Evolutionary conservation across 1,140 invertebrate species (phyloP).

Genomic region (Drosophila rufa): DNA sequence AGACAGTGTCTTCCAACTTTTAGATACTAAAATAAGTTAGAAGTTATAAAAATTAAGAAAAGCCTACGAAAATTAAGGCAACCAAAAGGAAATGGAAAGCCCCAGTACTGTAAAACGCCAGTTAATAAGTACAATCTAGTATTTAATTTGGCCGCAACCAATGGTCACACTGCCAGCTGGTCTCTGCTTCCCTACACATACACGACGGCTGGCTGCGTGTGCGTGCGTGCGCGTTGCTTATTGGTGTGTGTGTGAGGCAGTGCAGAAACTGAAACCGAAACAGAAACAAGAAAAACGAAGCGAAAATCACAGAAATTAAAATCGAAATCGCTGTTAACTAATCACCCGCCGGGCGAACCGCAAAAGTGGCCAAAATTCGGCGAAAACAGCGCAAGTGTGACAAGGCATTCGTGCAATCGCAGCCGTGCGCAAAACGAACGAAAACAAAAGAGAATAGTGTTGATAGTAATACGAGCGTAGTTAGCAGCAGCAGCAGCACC

Average conservation of each 20-base stretch:
- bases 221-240: conserved; percentile 2
- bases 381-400: conserved; percentile 81
- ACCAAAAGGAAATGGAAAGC: too few species aligned
- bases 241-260: conserved; percentile 12
- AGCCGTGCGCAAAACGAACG: conserved; percentile 69
- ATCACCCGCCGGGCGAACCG: conserved; percentile 26
- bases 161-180: conserved; percentile 27
- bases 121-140: too few species aligned
- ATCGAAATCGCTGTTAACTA: conserved; percentile 38
- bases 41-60: too few species aligned
- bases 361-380: conserved; percentile 81
- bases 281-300: conserved; percentile 37
- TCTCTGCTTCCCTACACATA: conserved; percentile 14
- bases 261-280: conserved; percentile 37
- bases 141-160: background rate
- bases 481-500: conserved; percentile 60
- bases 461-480: conserved; percentile 75
- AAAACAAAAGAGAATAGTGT: conserved; percentile 82
- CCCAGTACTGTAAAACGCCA: too few species aligned
- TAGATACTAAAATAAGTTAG: too few species aligned
- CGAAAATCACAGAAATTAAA: conserved; percentile 49
- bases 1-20: too few species aligned
- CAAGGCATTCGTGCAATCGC: conserved; percentile 71
- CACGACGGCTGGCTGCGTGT: conserved; percentile 8
- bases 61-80: too few species aligned